phyloP scores from a whole-genome alignment of 2,113 vertebrate genomes.

The Dromiciops gliroides region DNA sequence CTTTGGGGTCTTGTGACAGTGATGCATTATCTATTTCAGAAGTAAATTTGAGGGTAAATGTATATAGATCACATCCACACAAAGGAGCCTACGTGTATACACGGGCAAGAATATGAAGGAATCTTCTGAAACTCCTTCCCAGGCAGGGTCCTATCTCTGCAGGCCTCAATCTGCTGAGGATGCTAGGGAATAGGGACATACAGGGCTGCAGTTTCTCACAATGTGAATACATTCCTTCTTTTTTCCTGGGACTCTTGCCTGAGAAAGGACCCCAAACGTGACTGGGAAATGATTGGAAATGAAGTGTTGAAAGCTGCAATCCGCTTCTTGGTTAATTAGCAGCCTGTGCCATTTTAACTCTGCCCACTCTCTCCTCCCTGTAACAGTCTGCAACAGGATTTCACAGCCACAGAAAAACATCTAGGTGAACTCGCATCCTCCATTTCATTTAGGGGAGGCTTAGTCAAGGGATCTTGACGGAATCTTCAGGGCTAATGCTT shows the following conservation, averaged over 20 bases:
- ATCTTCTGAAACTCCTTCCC: not conserved
- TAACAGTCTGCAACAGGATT: not conserved
- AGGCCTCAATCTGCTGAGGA: not conserved
- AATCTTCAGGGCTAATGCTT: not conserved
- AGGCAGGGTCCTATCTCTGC: not conserved
- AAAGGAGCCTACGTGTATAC: not conserved
- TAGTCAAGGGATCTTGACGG: not conserved
- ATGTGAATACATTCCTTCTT: not conserved
- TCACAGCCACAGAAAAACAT: not conserved
- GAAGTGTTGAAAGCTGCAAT: not conserved
- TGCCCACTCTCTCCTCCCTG: not conserved
- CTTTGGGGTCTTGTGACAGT: not conserved
- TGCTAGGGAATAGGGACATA: not conserved
- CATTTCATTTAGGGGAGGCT: not conserved
- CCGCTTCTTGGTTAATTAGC: not conserved
- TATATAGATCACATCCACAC: not conserved
- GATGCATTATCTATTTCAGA: not conserved
- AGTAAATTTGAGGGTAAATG: not conserved
- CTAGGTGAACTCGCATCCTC: not conserved
- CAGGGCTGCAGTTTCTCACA: not conserved
- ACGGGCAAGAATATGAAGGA: not conserved
- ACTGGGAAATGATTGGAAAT: not conserved
- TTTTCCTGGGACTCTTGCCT: conserved; percentile 61
- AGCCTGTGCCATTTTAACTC: not conserved
- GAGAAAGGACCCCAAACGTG: conserved; percentile 57